These are phyloP conservation scores for Drosophila histrio DNA, from an alignment of 2,888 invertebrate genomes.

Conservation along the genomic window DNA sequence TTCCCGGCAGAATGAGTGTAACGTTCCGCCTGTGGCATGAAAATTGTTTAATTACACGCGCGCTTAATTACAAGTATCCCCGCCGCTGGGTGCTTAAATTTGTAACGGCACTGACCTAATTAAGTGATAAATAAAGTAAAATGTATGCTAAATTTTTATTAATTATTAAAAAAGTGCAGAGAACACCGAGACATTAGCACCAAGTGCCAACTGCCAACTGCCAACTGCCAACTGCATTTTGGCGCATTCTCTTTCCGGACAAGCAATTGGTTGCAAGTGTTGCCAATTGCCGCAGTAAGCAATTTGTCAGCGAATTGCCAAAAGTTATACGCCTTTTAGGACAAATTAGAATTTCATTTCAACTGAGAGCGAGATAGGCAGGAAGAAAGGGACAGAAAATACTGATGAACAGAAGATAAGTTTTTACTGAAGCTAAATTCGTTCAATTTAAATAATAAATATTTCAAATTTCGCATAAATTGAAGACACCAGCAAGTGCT, in stretches of 20 bases:
- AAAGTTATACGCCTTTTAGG: conserved; percentile 5
- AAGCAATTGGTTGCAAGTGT: conserved; percentile 46
- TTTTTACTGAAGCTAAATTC: too few relatives aligned
- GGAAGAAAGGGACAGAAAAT: not conserved
- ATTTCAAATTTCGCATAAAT: not conserved
- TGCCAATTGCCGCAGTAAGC: conserved; percentile 26
- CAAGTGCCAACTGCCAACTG: conserved; percentile 8
- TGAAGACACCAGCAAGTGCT: not conserved
- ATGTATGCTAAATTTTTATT: conserved; percentile 75
- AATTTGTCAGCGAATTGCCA: conserved; percentile 13
- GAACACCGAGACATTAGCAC: conserved; percentile 3
- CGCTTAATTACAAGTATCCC: conserved; percentile 55
- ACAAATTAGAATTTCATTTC: conserved; percentile 29
- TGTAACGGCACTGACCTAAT: conserved; percentile 73
- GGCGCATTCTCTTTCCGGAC: not conserved
- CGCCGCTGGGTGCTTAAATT: conserved; percentile 54
- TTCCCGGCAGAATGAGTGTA: not conserved
- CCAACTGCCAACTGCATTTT: conserved; percentile 20
- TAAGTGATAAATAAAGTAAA: conserved; percentile 78
- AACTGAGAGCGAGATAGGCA: not conserved
- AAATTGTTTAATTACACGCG: conserved; percentile 75
- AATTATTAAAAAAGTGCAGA: conserved; percentile 61
- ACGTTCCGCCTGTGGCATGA: conserved; percentile 26
- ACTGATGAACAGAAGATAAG: too few relatives aligned
- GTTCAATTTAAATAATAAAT: too few relatives aligned